Evolutionary conservation across 2,113 vertebrate genomes (phyloP).

Genomic region (Chaetodon auriga): DNA sequence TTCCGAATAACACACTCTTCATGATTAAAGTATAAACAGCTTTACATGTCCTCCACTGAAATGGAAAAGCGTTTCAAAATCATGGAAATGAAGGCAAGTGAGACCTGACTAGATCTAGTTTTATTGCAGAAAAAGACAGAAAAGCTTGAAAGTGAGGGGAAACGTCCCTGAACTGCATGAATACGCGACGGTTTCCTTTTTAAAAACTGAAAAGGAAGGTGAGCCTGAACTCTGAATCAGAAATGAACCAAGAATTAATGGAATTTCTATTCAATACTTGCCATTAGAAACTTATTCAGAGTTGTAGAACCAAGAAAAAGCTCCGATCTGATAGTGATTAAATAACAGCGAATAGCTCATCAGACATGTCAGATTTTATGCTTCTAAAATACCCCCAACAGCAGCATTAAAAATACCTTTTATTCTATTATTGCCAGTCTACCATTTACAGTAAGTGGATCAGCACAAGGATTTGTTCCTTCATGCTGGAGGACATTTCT

Average conservation of each 20-base stretch:
- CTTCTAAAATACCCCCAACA: constrained; percentile 12
- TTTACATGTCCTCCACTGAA: constrained; percentile 21
- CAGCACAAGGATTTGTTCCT: constrained; percentile 15
- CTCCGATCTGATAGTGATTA: background rate
- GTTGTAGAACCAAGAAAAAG: constrained; percentile 19
- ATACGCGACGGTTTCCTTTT: background rate
- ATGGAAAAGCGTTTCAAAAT: constrained; percentile 56
- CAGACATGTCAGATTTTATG: constrained; percentile 12
- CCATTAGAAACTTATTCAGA: background rate
- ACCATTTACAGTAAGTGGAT: constrained; percentile 19
- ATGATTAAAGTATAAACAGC: constrained; percentile 50
- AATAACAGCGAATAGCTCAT: constrained; percentile 9
- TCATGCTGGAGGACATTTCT: constrained; percentile 26
- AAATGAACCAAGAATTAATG: constrained; percentile 17
- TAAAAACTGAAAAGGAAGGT: constrained; percentile 6
- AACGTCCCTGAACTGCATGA: constrained; percentile 27
- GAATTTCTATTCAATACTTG: constrained; percentile 3
- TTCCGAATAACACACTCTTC: constrained; percentile 34
- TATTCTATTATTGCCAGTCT: constrained; percentile 6
- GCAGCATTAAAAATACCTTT: background rate
- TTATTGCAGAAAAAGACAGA: background rate
- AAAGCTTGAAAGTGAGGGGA: constrained; percentile 41
- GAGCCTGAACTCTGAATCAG: background rate
- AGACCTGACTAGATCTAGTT: constrained; percentile 8
- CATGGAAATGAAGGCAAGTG: constrained; percentile 53